Evolutionary conservation across 2,888 invertebrate genomes (phyloP).

Genomic region (Tiliacea citrago): DNA sequence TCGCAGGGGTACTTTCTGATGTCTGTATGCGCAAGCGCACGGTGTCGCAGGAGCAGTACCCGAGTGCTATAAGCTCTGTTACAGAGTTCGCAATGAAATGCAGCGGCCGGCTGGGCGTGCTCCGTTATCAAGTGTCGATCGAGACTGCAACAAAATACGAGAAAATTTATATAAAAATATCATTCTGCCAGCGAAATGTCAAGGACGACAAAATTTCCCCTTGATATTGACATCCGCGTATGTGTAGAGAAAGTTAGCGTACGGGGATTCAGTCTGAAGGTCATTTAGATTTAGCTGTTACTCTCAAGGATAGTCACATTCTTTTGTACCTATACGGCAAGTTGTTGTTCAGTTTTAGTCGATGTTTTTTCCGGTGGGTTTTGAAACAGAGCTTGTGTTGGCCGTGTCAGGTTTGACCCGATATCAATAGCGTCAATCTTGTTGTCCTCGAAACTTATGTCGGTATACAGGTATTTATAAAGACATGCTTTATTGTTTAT

Average conservation of each 20-base stretch:
- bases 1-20: conserved; percentile 97
- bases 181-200: conserved; percentile 62
- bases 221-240: conserved; percentile 69
- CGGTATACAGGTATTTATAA: conserved; percentile 16
- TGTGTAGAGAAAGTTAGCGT: conserved; percentile 69
- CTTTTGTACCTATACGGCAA: conserved; percentile 33
- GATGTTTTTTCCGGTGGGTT: conserved; percentile 35
- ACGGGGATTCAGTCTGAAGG: conserved; percentile 64
- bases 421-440: conserved; percentile 41
- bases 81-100: conserved; percentile 96
- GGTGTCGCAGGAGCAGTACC: conserved; percentile 95
- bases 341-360: conserved; percentile 45
- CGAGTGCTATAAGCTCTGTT: conserved; percentile 95
- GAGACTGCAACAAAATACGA: conserved; percentile 91
- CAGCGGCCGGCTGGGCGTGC: conserved; percentile 95
- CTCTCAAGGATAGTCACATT: conserved; percentile 64
- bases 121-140: conserved; percentile 95
- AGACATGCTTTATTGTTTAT: conserved; percentile 38
- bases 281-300: conserved; percentile 67
- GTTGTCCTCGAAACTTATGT: conserved; percentile 51
- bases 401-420: conserved; percentile 37
- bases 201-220: conserved; percentile 70
- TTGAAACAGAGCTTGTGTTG: conserved; percentile 42
- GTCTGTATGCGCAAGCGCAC: conserved; percentile 95
- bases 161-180: conserved; percentile 66